Evolutionary conservation across 1,140 invertebrate genomes (phyloP), one percentile per base, ranked within the genome.

Genomic region (Drosophila truncata): DNA sequence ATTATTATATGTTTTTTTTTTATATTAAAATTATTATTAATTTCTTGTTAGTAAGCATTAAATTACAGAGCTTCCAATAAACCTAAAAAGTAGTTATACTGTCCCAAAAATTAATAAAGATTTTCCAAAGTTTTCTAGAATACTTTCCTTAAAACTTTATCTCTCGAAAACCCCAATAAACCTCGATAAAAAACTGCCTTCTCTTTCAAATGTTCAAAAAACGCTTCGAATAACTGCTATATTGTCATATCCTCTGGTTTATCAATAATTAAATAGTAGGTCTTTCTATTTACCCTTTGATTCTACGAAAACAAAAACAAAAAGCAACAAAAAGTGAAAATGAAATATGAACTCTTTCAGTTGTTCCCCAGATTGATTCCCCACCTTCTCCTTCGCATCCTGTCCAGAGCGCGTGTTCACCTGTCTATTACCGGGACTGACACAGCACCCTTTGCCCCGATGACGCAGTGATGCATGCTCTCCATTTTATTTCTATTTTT

Each of bases 301-400:
- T 54, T 67, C 31, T 6, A 18, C n/a, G 6, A 2, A 9, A 20
- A 14, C 13, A 23, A 23, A 57, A 20, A 33, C 3, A 16, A n/a
- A n/a, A n/a, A n/a, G 0, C 1, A 16, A 44, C 29, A 16, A 9
- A 39, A 29, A 18, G 2, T 49, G 13, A n/a, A 39, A 39, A 25
- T 46, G 49, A 69, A 60, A 73, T 72, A 72, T 72, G 70, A 73
- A 59, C 52, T 50, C 66, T 41, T 20, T 41, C 44, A 60, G 67
- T 49, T 72, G 54, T 60, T 50, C 14, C 33, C 49, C 23, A 27
- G 29, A 50, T 73, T 60, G 54, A 72, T 72, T 35, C 46, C 20
- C 27, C 35, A 13, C 27, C 27, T 47, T n/a, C 33, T 7, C 50
- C 20, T 23, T 20, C 18, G 29, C 31, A 9, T 35, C 50, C 52